Percentiles rank a stretch among this genome's conserved stretches.
Conservation (phyloP, 2,888 invertebrate species). For the Antheraea yamamai region DNA sequence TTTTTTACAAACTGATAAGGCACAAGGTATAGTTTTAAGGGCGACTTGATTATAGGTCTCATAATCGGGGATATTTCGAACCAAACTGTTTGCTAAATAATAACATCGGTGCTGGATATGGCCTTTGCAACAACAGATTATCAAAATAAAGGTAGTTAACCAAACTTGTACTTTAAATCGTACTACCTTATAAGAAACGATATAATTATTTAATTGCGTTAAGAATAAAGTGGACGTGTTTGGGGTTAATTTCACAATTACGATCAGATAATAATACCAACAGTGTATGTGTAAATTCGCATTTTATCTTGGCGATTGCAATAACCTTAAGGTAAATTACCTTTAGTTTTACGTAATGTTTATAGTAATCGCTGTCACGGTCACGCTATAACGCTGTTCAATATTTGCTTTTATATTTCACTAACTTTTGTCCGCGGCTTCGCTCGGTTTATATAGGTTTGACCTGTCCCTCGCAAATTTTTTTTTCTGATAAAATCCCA, state of each 20-base stretch:
- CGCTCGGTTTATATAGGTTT: background rate
- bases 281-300: background rate
- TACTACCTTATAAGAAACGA: background rate
- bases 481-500: no score
- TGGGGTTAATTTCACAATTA: background rate
- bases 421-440: background rate
- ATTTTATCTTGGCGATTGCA: conserved; percentile 18
- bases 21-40: no score
- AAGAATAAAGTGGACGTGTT: conserved; percentile 1
- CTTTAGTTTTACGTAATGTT: conserved; percentile 3
- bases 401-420: background rate
- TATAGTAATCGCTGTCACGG: conserved; percentile 22
- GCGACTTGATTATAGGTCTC: no score
- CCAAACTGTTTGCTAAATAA: no score
- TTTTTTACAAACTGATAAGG: no score
- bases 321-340: conserved; percentile 19
- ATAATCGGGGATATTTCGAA: no score
- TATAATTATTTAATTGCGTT: background rate
- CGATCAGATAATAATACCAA: background rate
- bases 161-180: no score
- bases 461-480: background rate
- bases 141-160: background rate
- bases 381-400: conserved; percentile 7
- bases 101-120: background rate
- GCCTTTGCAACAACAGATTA: background rate